Base-by-base conservation (phyloP, 1,140 invertebrate species). In the Coptotermes formosanus region DNA sequence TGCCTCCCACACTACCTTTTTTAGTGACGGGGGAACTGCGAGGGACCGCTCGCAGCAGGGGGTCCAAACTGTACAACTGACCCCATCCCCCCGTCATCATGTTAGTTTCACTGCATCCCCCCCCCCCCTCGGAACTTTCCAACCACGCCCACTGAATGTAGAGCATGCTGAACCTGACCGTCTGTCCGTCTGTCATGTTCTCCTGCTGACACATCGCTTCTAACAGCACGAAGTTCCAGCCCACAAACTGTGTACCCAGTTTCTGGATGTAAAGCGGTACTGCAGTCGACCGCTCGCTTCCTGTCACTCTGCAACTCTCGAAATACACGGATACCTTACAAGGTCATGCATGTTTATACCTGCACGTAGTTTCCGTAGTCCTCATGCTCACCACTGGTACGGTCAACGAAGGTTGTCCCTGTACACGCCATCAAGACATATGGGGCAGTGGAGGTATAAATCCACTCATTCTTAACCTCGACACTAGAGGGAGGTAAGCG, bases 131-230 rank as follows among this genome's bases (percentile, higher is more conserved):
- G n/a, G 25, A 75, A n/a, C 64, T 3, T 75, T 75, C n/a, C 64
- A 75, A 75, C 64, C 64, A 75, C 64, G 64, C 64, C 64, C n/a
- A 75, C 64, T 30, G 64, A 75, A 75, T 75, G 64, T 75, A 30
- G 64, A 75, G 64, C 64, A 75, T 16, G 25, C n/a, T 30, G 64
- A 8, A 75, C n/a, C 82, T 83, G 43, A 83, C 38, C 45, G 82
- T 44, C 12, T 45, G 82, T 83, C 82, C 44, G 82, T 75, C 64
- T 75, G 64, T 75, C 64, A 75, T 75, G 64, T 75, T 75, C 64
- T 30, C 64, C n/a, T 25, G 25, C 64, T 75, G 64, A 75, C 64
- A 75, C 64, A 30, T 64, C 19, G 64, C 64, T 75, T 6, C 64
- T 75, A 55, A 75, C 64, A 75, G 64, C n/a, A 75, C 64, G 30